Evolutionary conservation across 2,113 vertebrate species (phyloP).

Genomic region (Choloepus hoffmanni): DNA sequence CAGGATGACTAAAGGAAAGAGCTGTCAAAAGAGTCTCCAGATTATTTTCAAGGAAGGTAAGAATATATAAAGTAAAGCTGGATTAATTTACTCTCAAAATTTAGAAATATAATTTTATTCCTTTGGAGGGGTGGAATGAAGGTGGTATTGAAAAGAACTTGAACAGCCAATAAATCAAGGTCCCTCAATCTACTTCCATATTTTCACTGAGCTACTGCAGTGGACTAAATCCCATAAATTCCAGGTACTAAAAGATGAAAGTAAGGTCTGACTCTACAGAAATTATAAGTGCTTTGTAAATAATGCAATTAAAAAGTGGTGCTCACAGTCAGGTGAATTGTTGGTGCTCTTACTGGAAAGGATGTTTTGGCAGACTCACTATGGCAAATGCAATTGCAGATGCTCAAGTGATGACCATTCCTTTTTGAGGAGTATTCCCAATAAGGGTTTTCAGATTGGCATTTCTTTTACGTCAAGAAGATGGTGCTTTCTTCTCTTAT

Average conservation of each 20-base stretch:
- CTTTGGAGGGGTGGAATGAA: not conserved
- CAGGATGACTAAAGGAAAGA: not conserved
- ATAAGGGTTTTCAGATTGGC: not conserved
- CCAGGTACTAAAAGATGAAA: constrained; percentile 1
- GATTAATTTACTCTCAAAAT: not conserved
- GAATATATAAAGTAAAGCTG: not conserved
- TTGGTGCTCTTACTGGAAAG: not conserved
- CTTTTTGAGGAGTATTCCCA: not conserved
- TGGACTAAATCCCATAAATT: not conserved
- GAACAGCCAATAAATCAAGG: not conserved
- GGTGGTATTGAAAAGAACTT: not conserved
- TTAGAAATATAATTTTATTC: not conserved
- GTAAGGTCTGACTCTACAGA: not conserved
- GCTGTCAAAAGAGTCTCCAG: not conserved
- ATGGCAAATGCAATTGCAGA: not conserved
- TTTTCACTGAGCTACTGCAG: not conserved
- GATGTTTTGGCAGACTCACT: not conserved
- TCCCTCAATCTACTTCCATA: not conserved
- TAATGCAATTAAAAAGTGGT: not conserved
- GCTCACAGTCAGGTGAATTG: not conserved
- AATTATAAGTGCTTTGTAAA: constrained; percentile 23
- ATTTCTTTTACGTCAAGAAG: not conserved
- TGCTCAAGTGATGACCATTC: not conserved
- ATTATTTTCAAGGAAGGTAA: constrained; percentile 11
- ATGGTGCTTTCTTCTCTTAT: not conserved